Evolutionary conservation across 2,888 invertebrate genomes (phyloP), one percentile per base, ranked within the genome.

Genomic region (Thecocarcelia acutangulata): DNA sequence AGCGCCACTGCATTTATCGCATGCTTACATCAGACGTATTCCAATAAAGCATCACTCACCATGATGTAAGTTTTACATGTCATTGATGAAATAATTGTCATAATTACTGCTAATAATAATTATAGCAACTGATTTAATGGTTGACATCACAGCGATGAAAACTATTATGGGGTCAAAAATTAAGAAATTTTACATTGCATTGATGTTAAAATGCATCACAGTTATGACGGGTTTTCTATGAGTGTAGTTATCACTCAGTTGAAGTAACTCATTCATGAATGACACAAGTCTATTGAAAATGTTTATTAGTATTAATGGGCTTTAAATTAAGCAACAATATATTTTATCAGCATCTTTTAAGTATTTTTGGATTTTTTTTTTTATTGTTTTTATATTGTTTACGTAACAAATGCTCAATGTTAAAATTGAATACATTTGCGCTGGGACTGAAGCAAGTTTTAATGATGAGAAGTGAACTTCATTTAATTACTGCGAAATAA

Each of bases 291-390:
- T n/a, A 40, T 28, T 12, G 37, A 42, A 74, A 58, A 61, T 50
- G 17, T 59, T 42, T 17, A 68, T 61, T 21, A 50, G 58, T 61
- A 73, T 73, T 73, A 70, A 80, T 70, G 75, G 50, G 8, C 9
- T 64, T 80, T 66, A 70, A 80, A 75, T 80, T 63, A 70, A 69
- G 17, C 66, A 56, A 40, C 40, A 37, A n/a, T n/a, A n/a, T n/a
- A n/a, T 46, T 44, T 24, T 37, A 44, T 2, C 37, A 17, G 21
- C 9, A 44, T 40, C 37, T 9, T 59, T 64, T 68, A 40, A 12
- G 28, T 28, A 54, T 54, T 58, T 52, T 4, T 19, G 17, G 28
- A n/a, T 46, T 46, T 48, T 64, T 52, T 52, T 15, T n/a, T 46
- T 46, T 28, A 37, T 66, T 59, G 37, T 48, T 24, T 54, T 63